Base-by-base conservation (phyloP, 2,113 vertebrate genomes). In the Ramphastos sulfuratus region DNA sequence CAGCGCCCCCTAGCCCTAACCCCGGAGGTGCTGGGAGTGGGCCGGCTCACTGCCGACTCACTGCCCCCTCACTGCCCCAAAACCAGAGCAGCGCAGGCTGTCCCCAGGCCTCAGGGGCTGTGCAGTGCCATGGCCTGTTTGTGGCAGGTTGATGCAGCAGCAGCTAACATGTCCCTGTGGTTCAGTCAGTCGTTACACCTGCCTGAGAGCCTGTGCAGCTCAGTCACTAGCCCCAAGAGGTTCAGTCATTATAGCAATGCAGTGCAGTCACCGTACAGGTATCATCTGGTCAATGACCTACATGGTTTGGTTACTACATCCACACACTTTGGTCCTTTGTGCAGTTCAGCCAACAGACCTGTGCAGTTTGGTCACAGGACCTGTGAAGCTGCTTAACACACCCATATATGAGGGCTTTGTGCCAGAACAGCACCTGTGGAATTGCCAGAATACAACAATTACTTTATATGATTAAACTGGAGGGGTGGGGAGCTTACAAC, bases 321-420 rank as follows among this genome's bases (percentile, higher is more conserved):
- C 0, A 2, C 50, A 5, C 11, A 2, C 1, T 25, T 33, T 4
- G 16, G 17, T 56, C 25, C 42, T 50, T 12, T 42, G 3, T 21
- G 1, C 3, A 1, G 24, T 7, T 42, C 16, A 4, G 52, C 18
- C 1, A 0, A 16, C 11, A 25, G 1, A 1, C n/a, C 30, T 3
- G 4, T 21, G 1, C 5, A 7, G 14, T 6, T 35, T n/a, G 48
- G 14, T 50, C n/a, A 8, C 25, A 2, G 71, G 1, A 2, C 35
- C 28, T 9, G 35, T 42, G 30, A 7, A 18, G 6, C 2, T 23
- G 19, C 16, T 12, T 44, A 16, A 39, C 12, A 8, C 7, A 15
- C 31, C 21, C 1, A 0, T 2, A 4, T 0, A 7, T 42, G 25
- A 67, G 25, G 24, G 10, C 8, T 71, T 27, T 28, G 69, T 27